Base-by-base conservation (phyloP, 2,113 vertebrate genomes). In the Brienomyrus brachyistius region DNA sequence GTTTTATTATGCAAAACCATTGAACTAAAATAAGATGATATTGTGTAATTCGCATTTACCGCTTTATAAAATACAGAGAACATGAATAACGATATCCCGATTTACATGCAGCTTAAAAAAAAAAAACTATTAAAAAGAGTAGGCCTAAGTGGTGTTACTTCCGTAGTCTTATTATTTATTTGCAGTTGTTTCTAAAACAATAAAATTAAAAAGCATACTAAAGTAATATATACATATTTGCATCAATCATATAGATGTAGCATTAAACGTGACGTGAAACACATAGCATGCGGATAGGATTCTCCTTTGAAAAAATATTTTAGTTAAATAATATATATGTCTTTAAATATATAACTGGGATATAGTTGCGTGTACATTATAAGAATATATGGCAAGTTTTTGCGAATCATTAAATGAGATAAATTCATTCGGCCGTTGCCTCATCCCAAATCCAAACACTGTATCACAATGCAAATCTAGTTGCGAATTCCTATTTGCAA, bases 1-100 rank as follows among this genome's bases (percentile, higher is more conserved):
- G 92, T 95, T 6, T 94, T 92, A 94, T 92, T 91, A 92, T 93
- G 94, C 70, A 95, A 95, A 94, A 94, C 93, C 94, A 82, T 91
- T 92, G 92, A 62, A 62, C 2, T 48, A 77, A 90, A 87, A 87
- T 87, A 87, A 77, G 17, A n/a, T 70, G 83, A 35, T 80, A 74
- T 52, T 62, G 87, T 66, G 89, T 94, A 95, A 95, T 95, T 94
- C 95, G 94, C 83, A 93, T 93, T 93, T 92, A 94, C 92, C 87
- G 92, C 87, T 89, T 89, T 85, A 35, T 54, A 89, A 89, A 84
- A 85, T 59, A 48, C 27, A 62, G 15, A 89, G 40, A 21, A 84
- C 43, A 59, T 51, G 1, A 89, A 80, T 89, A 54, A 88, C 43
- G 74, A 35, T 43, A 80, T n/a, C 21, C 45, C 3, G 40, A 48